These are phyloP conservation scores for Chrysina gloriosa DNA, from an alignment of 2,888 invertebrate genomes.

Conservation along the genomic window DNA sequence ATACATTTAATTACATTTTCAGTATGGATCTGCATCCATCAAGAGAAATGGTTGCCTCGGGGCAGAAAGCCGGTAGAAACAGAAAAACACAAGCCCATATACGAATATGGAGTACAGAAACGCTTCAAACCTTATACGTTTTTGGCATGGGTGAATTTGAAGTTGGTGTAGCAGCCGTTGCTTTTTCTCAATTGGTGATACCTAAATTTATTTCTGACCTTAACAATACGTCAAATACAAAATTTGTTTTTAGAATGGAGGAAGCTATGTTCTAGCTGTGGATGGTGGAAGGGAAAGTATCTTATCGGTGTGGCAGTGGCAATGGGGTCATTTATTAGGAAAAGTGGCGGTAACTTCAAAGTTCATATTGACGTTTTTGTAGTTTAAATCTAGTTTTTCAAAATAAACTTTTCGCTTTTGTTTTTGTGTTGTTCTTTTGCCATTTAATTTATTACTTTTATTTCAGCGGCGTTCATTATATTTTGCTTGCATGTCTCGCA, in stretches of 20 bases:
- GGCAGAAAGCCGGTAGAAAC: conserved; percentile 86
- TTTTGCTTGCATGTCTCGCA: conserved; percentile 11
- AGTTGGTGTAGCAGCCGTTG: conserved; percentile 87
- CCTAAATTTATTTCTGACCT: not conserved
- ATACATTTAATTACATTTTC: conserved; percentile 41
- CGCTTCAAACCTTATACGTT: conserved; percentile 87
- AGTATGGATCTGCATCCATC: conserved; percentile 92
- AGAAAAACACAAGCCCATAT: conserved; percentile 90
- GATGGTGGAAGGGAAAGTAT: conserved; percentile 92
- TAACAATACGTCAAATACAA: not conserved
- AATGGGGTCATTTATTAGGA: conserved; percentile 91
- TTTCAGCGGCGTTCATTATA: not conserved
- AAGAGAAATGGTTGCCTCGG: conserved; percentile 88
- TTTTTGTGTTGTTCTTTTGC: not conserved
- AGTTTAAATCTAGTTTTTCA: not conserved
- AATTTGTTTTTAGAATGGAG: conserved; percentile 77
- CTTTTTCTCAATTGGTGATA: conserved; percentile 86
- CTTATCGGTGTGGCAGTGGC: conserved; percentile 95
- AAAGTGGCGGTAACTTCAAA: conserved; percentile 85
- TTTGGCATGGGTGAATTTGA: conserved; percentile 93
- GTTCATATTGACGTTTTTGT: not conserved
- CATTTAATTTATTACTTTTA: not conserved
- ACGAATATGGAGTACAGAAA: conserved; percentile 92
- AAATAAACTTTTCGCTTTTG: not conserved
- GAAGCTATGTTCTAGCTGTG: conserved; percentile 89